Percentiles rank a stretch among this genome's conserved stretches.
Conservation (phyloP, 2,797 vertebrate species). For the Coluber constrictor region DNA sequence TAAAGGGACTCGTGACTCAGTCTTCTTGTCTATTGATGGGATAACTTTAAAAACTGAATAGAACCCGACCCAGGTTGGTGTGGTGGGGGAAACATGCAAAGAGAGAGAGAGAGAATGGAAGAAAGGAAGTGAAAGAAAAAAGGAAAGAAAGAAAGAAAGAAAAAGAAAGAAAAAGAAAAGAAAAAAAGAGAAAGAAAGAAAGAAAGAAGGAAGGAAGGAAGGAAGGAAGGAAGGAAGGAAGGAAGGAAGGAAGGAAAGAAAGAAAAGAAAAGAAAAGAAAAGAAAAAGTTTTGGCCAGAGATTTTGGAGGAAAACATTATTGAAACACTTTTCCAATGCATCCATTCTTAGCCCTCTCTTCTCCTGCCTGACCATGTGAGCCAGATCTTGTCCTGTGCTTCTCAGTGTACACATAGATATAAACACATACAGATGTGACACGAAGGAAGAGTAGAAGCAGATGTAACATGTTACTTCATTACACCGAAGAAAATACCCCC, state of each 20-base stretch:
- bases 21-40: background rate
- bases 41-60: background rate
- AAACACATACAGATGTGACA: background rate
- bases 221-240: background rate
- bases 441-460: background rate
- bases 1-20: background rate
- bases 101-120: background rate
- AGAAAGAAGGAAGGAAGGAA: background rate
- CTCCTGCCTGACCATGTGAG: background rate
- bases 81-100: background rate
- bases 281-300: background rate
- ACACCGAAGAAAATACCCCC: background rate
- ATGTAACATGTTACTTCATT: background rate
- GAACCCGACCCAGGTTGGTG: background rate
- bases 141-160: no score
- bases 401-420: background rate
- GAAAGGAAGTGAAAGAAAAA: no score
- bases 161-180: no score
- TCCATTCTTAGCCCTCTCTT: background rate
- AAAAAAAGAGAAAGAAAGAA: no score
- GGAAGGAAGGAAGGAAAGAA: background rate
- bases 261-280: background rate
- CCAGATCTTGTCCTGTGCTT: background rate
- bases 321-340: background rate
- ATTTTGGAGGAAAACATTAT: background rate